phyloP scores from a whole-genome alignment of 1,140 invertebrate genomes.

The Catajapyx aquilonaris region DNA sequence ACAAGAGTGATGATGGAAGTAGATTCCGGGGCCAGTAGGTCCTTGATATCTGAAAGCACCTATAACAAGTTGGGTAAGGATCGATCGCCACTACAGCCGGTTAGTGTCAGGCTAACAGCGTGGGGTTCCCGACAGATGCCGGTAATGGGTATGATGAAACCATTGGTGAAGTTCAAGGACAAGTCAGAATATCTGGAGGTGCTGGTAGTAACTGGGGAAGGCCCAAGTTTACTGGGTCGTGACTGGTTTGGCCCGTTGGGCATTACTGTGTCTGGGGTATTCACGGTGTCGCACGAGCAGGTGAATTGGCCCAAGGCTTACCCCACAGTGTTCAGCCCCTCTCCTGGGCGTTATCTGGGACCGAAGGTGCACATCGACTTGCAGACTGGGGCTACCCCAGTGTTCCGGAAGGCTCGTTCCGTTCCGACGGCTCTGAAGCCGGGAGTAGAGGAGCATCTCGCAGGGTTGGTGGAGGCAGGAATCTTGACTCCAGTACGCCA shows the following conservation, averaged over 20 bases:
- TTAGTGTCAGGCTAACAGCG: background rate
- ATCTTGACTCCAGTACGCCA: background rate
- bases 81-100: background rate
- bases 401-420: background rate
- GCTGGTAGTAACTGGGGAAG: background rate
- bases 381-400: background rate
- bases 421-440: background rate
- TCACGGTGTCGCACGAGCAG: background rate
- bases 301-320: background rate
- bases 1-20: background rate
- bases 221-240: background rate
- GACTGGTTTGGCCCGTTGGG: background rate
- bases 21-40: background rate
- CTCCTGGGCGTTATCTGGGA: background rate
- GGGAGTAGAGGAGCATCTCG: background rate
- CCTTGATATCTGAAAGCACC: background rate
- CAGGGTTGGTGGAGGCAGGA: background rate
- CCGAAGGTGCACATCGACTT: background rate
- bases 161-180: constrained; percentile 4
- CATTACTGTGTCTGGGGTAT: background rate
- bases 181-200: background rate
- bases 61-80: background rate
- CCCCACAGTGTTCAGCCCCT: background rate
- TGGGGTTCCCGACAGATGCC: background rate
- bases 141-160: background rate